Base-by-base conservation (phyloP, 2,888 invertebrate species). In the Abrostola triplasia region DNA sequence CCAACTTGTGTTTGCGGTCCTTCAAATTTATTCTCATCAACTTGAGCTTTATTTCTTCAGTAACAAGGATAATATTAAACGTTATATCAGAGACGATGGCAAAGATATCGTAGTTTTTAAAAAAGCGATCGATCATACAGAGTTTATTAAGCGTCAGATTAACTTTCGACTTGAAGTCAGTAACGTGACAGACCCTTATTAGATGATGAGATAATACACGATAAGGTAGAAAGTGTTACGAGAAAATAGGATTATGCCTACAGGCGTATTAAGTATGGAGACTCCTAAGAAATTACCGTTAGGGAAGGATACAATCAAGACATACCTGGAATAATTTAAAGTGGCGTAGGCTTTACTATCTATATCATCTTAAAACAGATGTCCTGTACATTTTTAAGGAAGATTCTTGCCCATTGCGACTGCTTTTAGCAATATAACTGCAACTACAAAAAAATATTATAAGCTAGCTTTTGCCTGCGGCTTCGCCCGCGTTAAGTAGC, bases 81-180 rank as follows among this genome's bases (percentile, higher is more conserved):
- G 52, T 53, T 36, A 47, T 52, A 10, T 12, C 13, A 37, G 13
- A 35, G 40, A 47, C 42, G 50, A 59, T 52, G 57, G 62, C 59
- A 70, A 58, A 61, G 37, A 42, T 65, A 76, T 12, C 7, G 67
- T 78, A 77, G 83, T 80, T 59, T 73, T 76, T 56, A 73, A 63
- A 70, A 70, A 67, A 81, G 65, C 86, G 82, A 92, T 92, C 92
- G 85, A 91, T 92, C 92, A 91, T 87, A 85, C 77, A 81, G 80
- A 86, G 82, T 88, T 86, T 89, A 89, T 88, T 87, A 84, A 86
- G 76, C 76, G 90, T 91, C 90, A 85, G 91, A 91, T 92, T 91
- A 91, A 83, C 87, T 91, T 89, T 88, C 85, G 81, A 84, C 84
- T 84, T 84, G 82, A 82, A 85, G 78, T 82, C 73, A 58, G 84